Evolutionary conservation across 1,140 invertebrate species (phyloP).

Genomic region (Drosophila nigromelanica): DNA sequence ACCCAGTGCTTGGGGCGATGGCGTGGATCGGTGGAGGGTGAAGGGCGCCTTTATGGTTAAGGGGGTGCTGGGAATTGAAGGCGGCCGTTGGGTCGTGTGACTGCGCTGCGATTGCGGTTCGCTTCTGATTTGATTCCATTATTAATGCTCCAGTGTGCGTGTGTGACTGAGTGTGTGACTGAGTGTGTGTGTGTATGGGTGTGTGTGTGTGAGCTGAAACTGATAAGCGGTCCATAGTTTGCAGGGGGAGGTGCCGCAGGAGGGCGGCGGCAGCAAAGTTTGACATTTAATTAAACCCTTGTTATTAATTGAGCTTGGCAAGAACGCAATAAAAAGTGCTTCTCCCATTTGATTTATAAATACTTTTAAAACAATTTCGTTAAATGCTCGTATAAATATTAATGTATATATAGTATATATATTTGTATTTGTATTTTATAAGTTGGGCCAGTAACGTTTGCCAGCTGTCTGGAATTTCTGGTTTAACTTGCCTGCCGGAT

Average conservation of each 20-base stretch:
- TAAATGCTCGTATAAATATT: not conserved
- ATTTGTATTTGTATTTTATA: not conserved
- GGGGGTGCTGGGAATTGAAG: slow-evolving; percentile 19
- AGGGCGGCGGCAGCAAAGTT: slow-evolving; percentile 14
- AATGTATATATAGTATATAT: slow-evolving; percentile 4
- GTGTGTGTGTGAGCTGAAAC: slow-evolving; percentile 8
- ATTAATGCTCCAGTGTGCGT: slow-evolving; percentile 40
- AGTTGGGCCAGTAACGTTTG: not conserved
- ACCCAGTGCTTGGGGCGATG: not conserved
- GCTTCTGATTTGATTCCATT: slow-evolving; percentile 71
- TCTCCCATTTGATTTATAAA: slow-evolving; percentile 14
- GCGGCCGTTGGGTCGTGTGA: slow-evolving; percentile 60
- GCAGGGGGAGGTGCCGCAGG: not conserved
- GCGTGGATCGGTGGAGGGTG: not conserved
- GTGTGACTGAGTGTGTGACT: slow-evolving; percentile 9
- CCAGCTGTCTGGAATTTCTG: slow-evolving; percentile 4
- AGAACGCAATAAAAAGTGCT: slow-evolving; percentile 54
- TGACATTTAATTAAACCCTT: slow-evolving; percentile 45
- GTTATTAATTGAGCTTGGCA: slow-evolving; percentile 54
- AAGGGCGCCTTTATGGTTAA: not conserved
- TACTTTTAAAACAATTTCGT: slow-evolving; percentile 18
- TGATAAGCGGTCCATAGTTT: slow-evolving; percentile 36
- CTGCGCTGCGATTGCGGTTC: slow-evolving; percentile 56
- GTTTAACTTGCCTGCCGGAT: slow-evolving; percentile 37
- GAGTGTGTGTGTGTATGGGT: slow-evolving; percentile 24